Evolutionary conservation across 2,888 invertebrate genomes (phyloP).

Genomic region (Urechis unicinctus): DNA sequence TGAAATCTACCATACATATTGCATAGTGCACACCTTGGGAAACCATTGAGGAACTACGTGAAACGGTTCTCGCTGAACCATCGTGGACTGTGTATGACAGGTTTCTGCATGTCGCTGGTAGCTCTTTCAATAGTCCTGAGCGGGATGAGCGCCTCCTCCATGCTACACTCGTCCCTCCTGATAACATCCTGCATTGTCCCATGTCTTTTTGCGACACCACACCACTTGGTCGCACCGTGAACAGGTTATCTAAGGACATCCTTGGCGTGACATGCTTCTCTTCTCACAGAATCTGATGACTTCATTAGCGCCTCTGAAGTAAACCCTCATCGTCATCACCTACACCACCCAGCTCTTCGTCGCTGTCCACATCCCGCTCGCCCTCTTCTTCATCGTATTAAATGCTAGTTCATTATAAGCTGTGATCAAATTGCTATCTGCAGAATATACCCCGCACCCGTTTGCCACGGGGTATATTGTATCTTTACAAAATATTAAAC

Average conservation of each 20-base stretch:
- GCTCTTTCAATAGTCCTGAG: slow-evolving; percentile 36
- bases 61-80: neutral
- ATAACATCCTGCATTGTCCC: slow-evolving; percentile 40
- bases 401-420: too few species aligned
- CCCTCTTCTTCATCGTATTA: slow-evolving; percentile 33
- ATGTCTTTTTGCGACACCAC: slow-evolving; percentile 53
- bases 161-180: slow-evolving; percentile 42
- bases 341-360: slow-evolving; percentile 36
- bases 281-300: slow-evolving; percentile 18
- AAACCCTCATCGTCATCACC: slow-evolving; percentile 38
- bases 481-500: neutral
- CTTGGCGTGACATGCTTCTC: slow-evolving; percentile 20
- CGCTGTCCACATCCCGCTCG: slow-evolving; percentile 34
- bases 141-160: slow-evolving; percentile 40
- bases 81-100: slow-evolving; percentile 7
- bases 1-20: too few species aligned
- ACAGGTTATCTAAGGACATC: slow-evolving; percentile 29
- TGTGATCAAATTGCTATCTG: too few species aligned
- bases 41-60: neutral
- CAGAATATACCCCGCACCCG: too few species aligned
- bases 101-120: slow-evolving; percentile 7
- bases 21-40: too few species aligned
- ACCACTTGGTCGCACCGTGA: slow-evolving; percentile 50
- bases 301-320: slow-evolving; percentile 23
- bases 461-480: too few species aligned